Conservation (phyloP, 2,113 vertebrate genomes). For the Neoarius graeffei region DNA sequence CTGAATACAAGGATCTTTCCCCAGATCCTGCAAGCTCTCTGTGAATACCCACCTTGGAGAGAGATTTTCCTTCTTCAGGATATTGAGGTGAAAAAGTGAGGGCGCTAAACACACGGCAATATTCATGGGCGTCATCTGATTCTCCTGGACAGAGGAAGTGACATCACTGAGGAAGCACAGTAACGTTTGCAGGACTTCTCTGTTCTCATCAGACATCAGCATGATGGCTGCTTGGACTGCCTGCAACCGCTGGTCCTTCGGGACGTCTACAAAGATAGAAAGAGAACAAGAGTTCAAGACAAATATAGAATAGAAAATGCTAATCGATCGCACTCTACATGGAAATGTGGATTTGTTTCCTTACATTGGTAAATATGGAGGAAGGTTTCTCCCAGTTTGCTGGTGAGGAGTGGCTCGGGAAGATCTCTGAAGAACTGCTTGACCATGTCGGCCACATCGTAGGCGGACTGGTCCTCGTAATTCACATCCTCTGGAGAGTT, state of each 20-base stretch:
- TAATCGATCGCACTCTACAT: not conserved
- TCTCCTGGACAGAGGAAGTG: slow-evolving; percentile 88
- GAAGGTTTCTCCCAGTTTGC: slow-evolving; percentile 95
- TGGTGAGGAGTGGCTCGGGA: slow-evolving; percentile 93
- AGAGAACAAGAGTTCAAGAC: not conserved
- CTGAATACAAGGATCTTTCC: not conserved
- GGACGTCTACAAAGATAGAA: slow-evolving; percentile 77
- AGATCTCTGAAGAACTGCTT: slow-evolving; percentile 98
- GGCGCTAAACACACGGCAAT: slow-evolving; percentile 95
- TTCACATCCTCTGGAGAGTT: slow-evolving; percentile 85
- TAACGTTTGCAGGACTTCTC: slow-evolving; percentile 91
- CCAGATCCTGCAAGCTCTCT: not conserved
- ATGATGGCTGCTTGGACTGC: slow-evolving; percentile 92
- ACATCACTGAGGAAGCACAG: slow-evolving; percentile 93
- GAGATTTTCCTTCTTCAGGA: slow-evolving; percentile 90
- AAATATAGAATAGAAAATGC: not conserved
- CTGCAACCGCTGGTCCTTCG: slow-evolving; percentile 91
- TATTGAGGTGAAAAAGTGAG: slow-evolving; percentile 96
- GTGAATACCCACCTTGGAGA: slow-evolving; percentile 79
- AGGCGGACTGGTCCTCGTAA: slow-evolving; percentile 95
- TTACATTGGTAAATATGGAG: slow-evolving; percentile 98
- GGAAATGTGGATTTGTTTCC: slow-evolving; percentile 40
- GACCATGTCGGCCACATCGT: slow-evolving; percentile 97
- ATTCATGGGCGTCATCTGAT: slow-evolving; percentile 98
- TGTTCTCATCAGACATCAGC: slow-evolving; percentile 94